Evolutionary conservation across 92 coral and sea anemone species (phyloP), one percentile per base, ranked within the genome.

Genomic region (Pocillopora grandis): DNA sequence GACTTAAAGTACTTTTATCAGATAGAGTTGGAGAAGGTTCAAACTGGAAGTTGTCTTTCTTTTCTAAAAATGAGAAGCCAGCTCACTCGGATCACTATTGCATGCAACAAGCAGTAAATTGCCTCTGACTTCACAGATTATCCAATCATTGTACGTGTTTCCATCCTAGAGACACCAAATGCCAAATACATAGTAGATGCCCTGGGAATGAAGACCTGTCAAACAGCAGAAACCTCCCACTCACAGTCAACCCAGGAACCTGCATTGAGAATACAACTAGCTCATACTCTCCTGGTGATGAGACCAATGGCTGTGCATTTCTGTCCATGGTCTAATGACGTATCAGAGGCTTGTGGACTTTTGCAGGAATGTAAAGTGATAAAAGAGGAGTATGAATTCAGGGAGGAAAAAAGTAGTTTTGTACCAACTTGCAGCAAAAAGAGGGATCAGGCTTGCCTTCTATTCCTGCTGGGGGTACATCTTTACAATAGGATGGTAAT

Each of bases 261-360:
- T 87, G 91, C 17, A 64, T 92, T 35, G 91, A 90, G 71, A 74
- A 86, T 61, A 62, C 86, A 64, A 67, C 11, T 76, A 58, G 79
- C 71, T 81, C 85, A 49, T 37, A 78, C 77, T 18, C 62, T 68
- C 79, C 80, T 77, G 82, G 76, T 75, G 92, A 92, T 27, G 92
- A 91, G 15, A 92, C 92, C 55, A 89, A 92, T 76, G 83, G 91
- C 76, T 92, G 91, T 66, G 90, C 90, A 37, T 89, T 92, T 76
- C 73, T 89, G 72, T 83, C 92, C 52, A 87, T 86, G 49, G 62
- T 56, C 27, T 80, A 78, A 88, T 79, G 88, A 88, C 48, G 81
- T 66, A 33, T 66, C 74, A 63, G 91, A 88, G 84, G 85, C 88
- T 58, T 84, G 84, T 77, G 57, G 18, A 36, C 63, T 84, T 70